phyloP scores from a whole-genome alignment of 92 coral and sea anemone genomes.

The Porites divaricata region DNA sequence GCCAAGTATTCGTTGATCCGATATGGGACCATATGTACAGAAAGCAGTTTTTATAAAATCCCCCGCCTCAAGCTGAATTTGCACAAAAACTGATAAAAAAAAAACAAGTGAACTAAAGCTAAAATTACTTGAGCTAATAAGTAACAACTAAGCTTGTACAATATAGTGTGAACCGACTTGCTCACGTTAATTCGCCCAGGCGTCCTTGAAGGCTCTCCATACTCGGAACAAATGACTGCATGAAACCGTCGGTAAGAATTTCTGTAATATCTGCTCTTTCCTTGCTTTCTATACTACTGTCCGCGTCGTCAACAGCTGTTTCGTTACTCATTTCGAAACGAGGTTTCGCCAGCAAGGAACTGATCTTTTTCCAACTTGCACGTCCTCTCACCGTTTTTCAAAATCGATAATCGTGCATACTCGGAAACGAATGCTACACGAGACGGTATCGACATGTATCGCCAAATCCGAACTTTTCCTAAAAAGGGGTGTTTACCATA shows the following conservation, averaged over 20 bases:
- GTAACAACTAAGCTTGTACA: neutral
- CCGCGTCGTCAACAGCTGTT: neutral
- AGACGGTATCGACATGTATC: constrained; percentile 27
- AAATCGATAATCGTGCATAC: constrained; percentile 11
- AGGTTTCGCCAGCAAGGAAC: no score
- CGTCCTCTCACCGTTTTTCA: no score
- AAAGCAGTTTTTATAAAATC: no score
- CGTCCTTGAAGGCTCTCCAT: constrained; percentile 77
- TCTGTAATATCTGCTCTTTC: constrained; percentile 60
- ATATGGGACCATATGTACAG: no score
- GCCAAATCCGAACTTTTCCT: constrained; percentile 27
- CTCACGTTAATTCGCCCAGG: constrained; percentile 90
- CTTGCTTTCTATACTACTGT: neutral
- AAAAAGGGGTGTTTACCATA: constrained; percentile 41
- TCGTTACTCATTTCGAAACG: constrained; percentile 5
- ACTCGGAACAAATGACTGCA: constrained; percentile 82
- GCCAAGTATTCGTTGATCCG: no score
- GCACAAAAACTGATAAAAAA: no score
- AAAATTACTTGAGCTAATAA: neutral
- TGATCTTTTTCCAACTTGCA: no score
- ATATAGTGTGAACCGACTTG: neutral
- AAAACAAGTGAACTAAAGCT: no score
- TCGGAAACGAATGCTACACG: neutral
- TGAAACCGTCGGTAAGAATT: constrained; percentile 75
- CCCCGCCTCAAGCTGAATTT: no score